Percentiles rank a stretch among this genome's conserved stretches.
phyloP scores from a whole-genome alignment of 2,797 vertebrate species.

The Muscicapa striata region DNA sequence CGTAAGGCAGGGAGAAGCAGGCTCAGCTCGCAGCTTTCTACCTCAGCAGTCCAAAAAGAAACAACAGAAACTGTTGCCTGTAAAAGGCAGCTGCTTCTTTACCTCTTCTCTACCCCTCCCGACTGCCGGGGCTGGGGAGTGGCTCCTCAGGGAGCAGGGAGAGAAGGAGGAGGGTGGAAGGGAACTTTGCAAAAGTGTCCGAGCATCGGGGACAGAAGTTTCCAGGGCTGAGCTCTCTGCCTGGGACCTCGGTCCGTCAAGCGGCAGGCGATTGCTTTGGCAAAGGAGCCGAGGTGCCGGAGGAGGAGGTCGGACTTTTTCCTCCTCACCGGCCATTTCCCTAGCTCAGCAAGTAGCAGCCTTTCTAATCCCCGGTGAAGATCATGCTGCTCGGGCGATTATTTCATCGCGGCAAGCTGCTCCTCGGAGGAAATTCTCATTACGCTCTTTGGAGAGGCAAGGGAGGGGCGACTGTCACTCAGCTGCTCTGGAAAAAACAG shows the following conservation, averaged over 20 bases:
- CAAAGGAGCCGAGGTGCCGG: not conserved
- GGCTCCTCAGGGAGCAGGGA: not conserved
- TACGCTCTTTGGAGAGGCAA: slow-evolving; percentile 34
- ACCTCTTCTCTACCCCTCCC: slow-evolving; percentile 29
- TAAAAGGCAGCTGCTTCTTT: slow-evolving; percentile 48
- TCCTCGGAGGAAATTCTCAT: slow-evolving; percentile 61
- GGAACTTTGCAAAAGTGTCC: not conserved
- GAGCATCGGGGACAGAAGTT: not conserved
- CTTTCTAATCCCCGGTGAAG: slow-evolving; percentile 23
- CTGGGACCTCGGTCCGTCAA: not conserved
- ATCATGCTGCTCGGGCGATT: slow-evolving; percentile 55
- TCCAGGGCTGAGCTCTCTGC: not conserved
- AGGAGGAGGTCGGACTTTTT: slow-evolving; percentile 1
- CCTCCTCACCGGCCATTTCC: not conserved
- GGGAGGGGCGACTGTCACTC: slow-evolving; percentile 64
- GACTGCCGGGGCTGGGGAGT: not conserved
- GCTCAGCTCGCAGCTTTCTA: not conserved
- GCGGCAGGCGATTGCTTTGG: not conserved
- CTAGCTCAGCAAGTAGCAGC: slow-evolving; percentile 53
- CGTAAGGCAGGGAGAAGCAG: not conserved
- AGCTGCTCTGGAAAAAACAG: slow-evolving; percentile 46
- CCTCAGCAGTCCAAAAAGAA: slow-evolving; percentile 30
- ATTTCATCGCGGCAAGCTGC: slow-evolving; percentile 62
- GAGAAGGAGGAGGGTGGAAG: not conserved
- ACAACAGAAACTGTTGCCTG: slow-evolving; percentile 46